Percentiles rank a stretch among this genome's conserved stretches.
phyloP scores from a whole-genome alignment of 1,140 invertebrate species.

The Cryptotermes secundus region DNA sequence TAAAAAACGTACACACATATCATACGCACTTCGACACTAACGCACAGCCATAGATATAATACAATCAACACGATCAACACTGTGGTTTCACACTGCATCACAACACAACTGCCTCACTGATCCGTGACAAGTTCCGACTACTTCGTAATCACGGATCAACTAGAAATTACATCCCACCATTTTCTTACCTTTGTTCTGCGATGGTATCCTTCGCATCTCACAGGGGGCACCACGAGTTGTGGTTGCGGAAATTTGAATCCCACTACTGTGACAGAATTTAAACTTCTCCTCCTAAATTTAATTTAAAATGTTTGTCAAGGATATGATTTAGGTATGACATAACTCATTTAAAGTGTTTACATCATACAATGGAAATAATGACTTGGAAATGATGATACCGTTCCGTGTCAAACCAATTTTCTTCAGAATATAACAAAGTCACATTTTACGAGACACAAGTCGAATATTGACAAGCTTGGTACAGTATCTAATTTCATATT shows the following conservation, averaged over 20 bases:
- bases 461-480: no score
- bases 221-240: slow-evolving; percentile 39
- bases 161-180: neutral
- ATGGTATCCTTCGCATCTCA: slow-evolving; percentile 53
- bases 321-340: neutral
- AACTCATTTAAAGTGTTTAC: neutral
- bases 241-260: slow-evolving; percentile 13
- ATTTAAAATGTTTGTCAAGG: neutral
- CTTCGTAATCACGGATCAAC: neutral
- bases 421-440: no score
- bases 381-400: no score
- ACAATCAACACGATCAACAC: no score
- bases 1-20: neutral
- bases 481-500: no score
- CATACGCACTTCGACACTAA: neutral
- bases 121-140: neutral
- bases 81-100: neutral
- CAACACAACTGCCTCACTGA: neutral
- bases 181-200: slow-evolving; percentile 49
- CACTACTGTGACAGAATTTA: no score
- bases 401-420: no score
- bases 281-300: no score
- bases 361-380: neutral
- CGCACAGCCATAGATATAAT: neutral
- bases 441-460: no score